Evolutionary conservation across 2,113 vertebrate species (phyloP).

Genomic region (Coreoperca whiteheadi): DNA sequence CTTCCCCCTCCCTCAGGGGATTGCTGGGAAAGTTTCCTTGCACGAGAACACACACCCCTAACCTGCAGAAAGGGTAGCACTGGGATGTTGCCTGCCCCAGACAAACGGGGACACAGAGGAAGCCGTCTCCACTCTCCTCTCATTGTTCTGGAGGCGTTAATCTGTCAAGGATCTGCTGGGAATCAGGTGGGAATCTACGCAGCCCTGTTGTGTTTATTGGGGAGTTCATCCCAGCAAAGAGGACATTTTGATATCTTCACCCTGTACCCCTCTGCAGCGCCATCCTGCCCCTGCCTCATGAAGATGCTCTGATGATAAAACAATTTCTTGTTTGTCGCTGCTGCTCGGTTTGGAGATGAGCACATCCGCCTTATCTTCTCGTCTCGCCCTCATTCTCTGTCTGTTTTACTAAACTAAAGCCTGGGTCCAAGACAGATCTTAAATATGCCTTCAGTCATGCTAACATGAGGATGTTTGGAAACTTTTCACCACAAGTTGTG

Average conservation of each 20-base stretch:
- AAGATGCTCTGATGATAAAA: slow-evolving; percentile 69
- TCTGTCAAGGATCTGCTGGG: slow-evolving; percentile 79
- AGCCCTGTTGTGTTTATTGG: slow-evolving; percentile 63
- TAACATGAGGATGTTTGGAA: slow-evolving; percentile 79
- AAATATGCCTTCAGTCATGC: slow-evolving; percentile 75
- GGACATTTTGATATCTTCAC: slow-evolving; percentile 54
- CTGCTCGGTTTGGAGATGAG: slow-evolving; percentile 70
- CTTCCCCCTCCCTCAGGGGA: slow-evolving; percentile 58
- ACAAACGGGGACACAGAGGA: slow-evolving; percentile 72
- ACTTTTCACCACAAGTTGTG: slow-evolving; percentile 66
- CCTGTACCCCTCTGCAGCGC: slow-evolving; percentile 43
- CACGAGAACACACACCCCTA: slow-evolving; percentile 68
- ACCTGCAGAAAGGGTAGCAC: slow-evolving; percentile 61
- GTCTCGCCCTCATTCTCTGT: slow-evolving; percentile 53
- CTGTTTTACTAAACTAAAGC: slow-evolving; percentile 62
- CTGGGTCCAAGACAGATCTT: slow-evolving; percentile 68
- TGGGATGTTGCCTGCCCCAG: slow-evolving; percentile 66
- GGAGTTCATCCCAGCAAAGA: slow-evolving; percentile 32
- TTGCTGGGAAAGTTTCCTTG: slow-evolving; percentile 74
- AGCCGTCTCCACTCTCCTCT: slow-evolving; percentile 74
- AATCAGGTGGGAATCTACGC: slow-evolving; percentile 80
- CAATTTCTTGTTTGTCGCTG: slow-evolving; percentile 69
- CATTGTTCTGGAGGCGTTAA: slow-evolving; percentile 82
- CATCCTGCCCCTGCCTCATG: slow-evolving; percentile 60
- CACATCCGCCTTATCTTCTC: slow-evolving; percentile 63